A percentile compares a stretch with the other conserved stretches of the same genome.
Conservation (phyloP, 2,797 vertebrate genomes). For the Falco berigora region DNA sequence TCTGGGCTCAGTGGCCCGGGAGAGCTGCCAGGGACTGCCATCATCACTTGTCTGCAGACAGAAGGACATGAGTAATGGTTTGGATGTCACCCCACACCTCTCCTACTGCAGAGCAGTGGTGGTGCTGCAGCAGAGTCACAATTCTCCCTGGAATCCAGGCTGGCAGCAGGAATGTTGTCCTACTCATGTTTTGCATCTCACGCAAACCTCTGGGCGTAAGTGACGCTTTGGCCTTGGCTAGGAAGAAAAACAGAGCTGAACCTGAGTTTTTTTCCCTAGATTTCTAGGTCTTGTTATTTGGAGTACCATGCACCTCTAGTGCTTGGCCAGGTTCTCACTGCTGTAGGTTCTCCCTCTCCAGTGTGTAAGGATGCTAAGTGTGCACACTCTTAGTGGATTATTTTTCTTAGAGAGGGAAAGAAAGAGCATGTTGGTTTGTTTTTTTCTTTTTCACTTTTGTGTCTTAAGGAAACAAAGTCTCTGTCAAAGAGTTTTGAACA, state of each 20-base stretch:
- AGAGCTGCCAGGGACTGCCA: not conserved
- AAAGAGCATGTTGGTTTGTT: not conserved
- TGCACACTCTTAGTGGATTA: not conserved
- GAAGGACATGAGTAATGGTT: constrained; percentile 32
- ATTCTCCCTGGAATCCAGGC: not conserved
- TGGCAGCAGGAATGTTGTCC: not conserved
- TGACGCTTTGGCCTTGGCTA: not conserved
- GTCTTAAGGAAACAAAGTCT: not conserved
- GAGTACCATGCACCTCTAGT: fast-evolving
- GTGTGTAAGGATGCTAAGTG: not conserved
- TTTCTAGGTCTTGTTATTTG: not conserved
- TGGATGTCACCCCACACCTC: constrained; percentile 31
- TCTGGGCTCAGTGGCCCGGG: not conserved
- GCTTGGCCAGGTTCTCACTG: not conserved
- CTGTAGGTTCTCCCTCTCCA: not conserved
- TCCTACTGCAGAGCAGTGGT: not conserved
- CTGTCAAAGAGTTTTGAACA: not conserved
- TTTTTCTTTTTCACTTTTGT: not conserved
- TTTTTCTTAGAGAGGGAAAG: not conserved
- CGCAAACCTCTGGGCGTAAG: not conserved
- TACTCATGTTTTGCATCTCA: not conserved
- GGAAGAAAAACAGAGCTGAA: not conserved
- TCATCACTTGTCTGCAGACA: not conserved
- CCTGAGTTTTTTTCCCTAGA: not conserved
- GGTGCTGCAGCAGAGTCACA: not conserved